Evolutionary conservation across 2,113 vertebrate genomes (phyloP).

Genomic region (Nothobranchius furzeri): DNA sequence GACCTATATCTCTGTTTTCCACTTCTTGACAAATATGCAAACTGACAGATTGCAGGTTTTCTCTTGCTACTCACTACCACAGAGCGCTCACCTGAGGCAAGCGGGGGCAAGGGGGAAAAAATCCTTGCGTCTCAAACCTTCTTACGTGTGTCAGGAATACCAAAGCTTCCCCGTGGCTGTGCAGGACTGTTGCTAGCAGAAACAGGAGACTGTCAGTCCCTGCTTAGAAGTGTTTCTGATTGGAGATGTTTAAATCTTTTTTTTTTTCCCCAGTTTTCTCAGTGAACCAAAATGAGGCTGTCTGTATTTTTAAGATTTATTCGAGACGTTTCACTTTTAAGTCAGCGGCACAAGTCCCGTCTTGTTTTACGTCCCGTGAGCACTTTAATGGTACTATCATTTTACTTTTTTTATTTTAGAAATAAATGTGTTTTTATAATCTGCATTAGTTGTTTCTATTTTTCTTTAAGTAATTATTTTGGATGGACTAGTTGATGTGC

Average conservation of each 20-base stretch:
- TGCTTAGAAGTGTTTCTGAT: neutral
- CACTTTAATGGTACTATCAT: neutral
- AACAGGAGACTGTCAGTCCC: constrained; percentile 13
- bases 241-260: constrained; percentile 8
- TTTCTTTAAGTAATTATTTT: neutral
- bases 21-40: constrained; percentile 50
- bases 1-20: constrained; percentile 17
- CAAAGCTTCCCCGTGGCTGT: constrained; percentile 34
- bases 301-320: constrained; percentile 43
- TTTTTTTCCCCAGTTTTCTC: constrained; percentile 1
- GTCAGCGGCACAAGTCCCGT: constrained; percentile 27
- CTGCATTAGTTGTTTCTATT: neutral
- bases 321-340: constrained; percentile 39
- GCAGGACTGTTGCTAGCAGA: constrained; percentile 12
- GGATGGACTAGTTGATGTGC: too few species aligned
- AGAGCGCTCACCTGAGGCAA: constrained; percentile 41
- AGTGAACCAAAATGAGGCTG: constrained; percentile 1
- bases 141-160: constrained; percentile 14
- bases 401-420: constrained; percentile 9
- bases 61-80: constrained; percentile 50
- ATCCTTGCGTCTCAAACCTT: constrained; percentile 17
- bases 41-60: constrained; percentile 54
- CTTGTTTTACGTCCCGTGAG: constrained; percentile 36
- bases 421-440: constrained; percentile 4
- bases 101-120: neutral